Base-by-base conservation (phyloP, 2,888 invertebrate genomes). In the Yponomeuta malinellus region DNA sequence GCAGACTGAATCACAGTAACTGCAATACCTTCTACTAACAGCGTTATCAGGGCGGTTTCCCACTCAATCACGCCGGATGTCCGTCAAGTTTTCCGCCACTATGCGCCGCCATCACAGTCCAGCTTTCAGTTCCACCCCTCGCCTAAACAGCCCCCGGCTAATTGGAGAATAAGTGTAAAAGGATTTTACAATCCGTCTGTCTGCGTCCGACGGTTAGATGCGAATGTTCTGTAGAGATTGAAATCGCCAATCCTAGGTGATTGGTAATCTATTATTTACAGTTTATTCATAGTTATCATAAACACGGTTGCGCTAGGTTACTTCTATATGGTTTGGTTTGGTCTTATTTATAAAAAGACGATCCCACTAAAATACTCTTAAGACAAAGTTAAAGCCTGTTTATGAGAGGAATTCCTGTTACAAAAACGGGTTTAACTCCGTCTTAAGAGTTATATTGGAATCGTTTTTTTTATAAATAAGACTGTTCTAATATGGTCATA, bases 1-100 rank as follows among this genome's bases (percentile, higher is more conserved):
- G 9, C 12, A 15, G 52, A 59, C 4, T 12, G 52, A 1, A 59
- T 15, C 15, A 59, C 12, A 59, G 52, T 15, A 59, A 15, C 52
- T 59, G 52, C 52, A 59, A 59, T 5, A 59, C 52, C 43, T 8
- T 43, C 8, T 43, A 59, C 15, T 59, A 59, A 59, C 52, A 59
- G 15, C 52, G 29, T 68, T 48, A 68, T 68, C 48, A n/a, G 43
- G 23, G 43, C 33, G n/a, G 65, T 65, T 33, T 76, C 80, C 81
- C 82, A 82, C 86, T 89, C 88, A 88, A 89, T 88, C 88, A 87
- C 83, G 81, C 76, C 87, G 85, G 85, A 88, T 77, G 82, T 88
- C 86, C 86, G 85, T 87, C 89, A 88, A 85, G 83, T 85, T 86
- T 85, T 86, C 12, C 52, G 15, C 52, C 52, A 59, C 52, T 15